Evolutionary conservation across 2,113 vertebrate species (phyloP).

Genomic region (Vireo altiloquus): DNA sequence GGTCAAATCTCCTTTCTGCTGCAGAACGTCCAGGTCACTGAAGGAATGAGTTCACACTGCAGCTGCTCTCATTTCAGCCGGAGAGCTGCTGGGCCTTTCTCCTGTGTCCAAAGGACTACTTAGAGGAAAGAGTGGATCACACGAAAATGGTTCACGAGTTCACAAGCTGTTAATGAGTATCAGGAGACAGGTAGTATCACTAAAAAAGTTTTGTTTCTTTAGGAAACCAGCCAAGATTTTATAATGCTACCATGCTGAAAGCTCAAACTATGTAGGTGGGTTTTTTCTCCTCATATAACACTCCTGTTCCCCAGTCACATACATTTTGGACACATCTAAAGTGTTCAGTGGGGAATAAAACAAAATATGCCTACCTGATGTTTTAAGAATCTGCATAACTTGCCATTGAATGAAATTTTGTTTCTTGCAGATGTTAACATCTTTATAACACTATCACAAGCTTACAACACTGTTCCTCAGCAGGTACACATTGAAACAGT

Average conservation of each 20-base stretch:
- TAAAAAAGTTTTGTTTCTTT: not conserved
- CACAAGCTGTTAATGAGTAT: not conserved
- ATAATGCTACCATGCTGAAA: not conserved
- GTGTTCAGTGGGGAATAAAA: not conserved
- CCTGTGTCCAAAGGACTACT: not conserved
- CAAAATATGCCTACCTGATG: not conserved
- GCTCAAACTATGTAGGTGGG: not conserved
- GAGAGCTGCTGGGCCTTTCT: not conserved
- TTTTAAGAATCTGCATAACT: not conserved
- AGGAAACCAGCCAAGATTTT: not conserved
- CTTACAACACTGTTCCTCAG: not conserved
- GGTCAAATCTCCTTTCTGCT: not conserved
- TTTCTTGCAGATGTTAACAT: not conserved
- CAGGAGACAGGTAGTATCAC: not conserved
- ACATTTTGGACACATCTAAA: not conserved
- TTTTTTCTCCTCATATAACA: rapidly evolving
- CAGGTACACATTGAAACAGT: not conserved
- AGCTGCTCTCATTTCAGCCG: not conserved
- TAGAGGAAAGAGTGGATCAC: not conserved
- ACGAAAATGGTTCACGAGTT: rapidly evolving
- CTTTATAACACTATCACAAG: not conserved
- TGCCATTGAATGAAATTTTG: not conserved
- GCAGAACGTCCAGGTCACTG: not conserved
- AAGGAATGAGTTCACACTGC: not conserved
- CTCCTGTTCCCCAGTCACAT: not conserved